Percentiles rank a stretch among this genome's conserved stretches.
Conservation (phyloP, 2,888 invertebrate genomes). For the Orthonychiurus folsomi region DNA sequence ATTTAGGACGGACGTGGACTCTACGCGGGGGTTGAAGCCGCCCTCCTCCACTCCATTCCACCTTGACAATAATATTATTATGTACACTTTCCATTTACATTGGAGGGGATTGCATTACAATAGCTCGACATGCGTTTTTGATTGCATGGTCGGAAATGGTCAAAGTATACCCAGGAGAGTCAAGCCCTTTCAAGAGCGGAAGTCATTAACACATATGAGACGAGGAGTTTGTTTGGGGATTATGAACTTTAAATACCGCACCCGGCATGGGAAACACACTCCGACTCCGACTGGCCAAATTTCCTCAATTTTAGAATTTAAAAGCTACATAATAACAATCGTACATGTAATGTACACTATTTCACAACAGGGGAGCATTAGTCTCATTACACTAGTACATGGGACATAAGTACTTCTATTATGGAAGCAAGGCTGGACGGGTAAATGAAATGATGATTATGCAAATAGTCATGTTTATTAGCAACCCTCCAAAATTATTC, state of each 20-base stretch:
- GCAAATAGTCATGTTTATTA: no score
- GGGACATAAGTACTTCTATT: no score
- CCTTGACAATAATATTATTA: not conserved
- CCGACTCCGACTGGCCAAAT: no score
- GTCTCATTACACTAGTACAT: no score
- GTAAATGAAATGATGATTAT: no score
- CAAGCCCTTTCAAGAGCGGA: constrained; percentile 4
- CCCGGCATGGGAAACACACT: no score
- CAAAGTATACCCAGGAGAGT: constrained; percentile 4
- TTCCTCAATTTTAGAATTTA: no score
- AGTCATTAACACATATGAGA: constrained; percentile 8
- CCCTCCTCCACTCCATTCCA: not conserved
- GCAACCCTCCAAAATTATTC: no score
- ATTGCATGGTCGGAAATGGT: constrained; percentile 9
- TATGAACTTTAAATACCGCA: not conserved
- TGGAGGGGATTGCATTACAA: not conserved
- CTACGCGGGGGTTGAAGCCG: constrained; percentile 12
- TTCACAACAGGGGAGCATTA: no score
- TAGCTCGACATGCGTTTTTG: not conserved
- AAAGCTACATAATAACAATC: no score
- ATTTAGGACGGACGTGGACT: not conserved
- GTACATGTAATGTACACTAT: no score
- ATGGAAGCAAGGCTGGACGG: no score
- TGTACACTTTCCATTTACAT: not conserved
- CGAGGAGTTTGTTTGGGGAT: not conserved